Evolutionary conservation across 2,113 vertebrate species (phyloP), one percentile per base, ranked within the genome.

Genomic region (Talpa occidentalis): DNA sequence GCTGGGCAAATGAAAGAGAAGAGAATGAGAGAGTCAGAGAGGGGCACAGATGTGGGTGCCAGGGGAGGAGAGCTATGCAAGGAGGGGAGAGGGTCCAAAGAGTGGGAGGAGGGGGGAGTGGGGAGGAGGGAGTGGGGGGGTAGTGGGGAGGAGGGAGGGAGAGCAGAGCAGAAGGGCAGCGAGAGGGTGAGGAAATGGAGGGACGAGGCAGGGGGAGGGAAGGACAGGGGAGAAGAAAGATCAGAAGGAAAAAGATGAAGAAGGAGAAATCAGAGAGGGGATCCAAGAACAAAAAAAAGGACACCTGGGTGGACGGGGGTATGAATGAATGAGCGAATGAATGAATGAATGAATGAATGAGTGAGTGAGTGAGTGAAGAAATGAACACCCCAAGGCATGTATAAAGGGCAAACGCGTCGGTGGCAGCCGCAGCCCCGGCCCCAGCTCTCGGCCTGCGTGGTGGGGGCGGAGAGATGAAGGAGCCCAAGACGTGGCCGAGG

Each of bases 61-160:
- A 22, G 52, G 12, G n/a, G 5, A 21, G 26, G 44, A 16, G 2
- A 15, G 66, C 17, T 2, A 32, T n/a, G 10, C 3, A 12, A 30
- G 28, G 52, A 16, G 6, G 30, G 12, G 35, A 37, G 42, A 37
- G 2, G 30, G 17, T 14, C 19, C 11, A 67, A 15, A 32, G 35
- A 24, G 37, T 4, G n/a, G 28, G 2, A 15, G 26, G 2, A 2
- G 6, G 16, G 6, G 37, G 7, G 40, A 10, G 11, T 22, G 10
- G 8, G 24, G 6, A 0, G 17, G 5, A 9, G 42, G 17, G 2
- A 12, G 2, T 10, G 26, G 24, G 7, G 10, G 28, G 11, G n/a
- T n/a, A n/a, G n/a, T n/a, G n/a, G 70, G 32, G 10, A 24, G 5
- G 2, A 54, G 60, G 12, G 17, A 19, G 32, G 60, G 22, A 56